Evolutionary conservation across 2,888 invertebrate genomes (phyloP).

Genomic region (Craniophora ligustri): DNA sequence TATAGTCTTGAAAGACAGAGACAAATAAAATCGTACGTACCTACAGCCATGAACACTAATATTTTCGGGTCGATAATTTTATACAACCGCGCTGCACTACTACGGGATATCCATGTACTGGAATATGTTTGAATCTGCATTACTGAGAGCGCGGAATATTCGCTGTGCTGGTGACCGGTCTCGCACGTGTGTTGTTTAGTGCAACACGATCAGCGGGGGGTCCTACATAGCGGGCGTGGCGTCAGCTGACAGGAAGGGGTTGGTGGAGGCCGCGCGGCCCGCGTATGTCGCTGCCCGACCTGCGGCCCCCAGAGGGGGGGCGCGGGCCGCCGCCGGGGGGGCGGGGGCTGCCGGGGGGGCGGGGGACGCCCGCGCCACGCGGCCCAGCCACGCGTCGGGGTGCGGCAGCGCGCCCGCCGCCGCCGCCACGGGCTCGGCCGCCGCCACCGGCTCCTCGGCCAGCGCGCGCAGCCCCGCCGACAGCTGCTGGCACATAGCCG

Average conservation of each 20-base stretch:
- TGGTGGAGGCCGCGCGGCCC: conserved; percentile 54
- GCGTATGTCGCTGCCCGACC: too few relatives aligned
- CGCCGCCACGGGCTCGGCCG: conserved; percentile 67
- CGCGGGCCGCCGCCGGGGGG: conserved; percentile 65
- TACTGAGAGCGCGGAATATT: conserved; percentile 4
- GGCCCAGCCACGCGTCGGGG: conserved; percentile 95
- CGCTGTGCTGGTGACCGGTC: conserved; percentile 8
- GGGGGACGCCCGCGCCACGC: conserved; percentile 89
- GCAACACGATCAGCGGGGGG: conserved; percentile 27
- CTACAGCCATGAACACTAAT: background rate
- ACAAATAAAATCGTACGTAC: conserved; percentile 15
- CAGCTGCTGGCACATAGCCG: conserved; percentile 94
- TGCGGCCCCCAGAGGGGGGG: too few relatives aligned
- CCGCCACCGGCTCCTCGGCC: conserved; percentile 83
- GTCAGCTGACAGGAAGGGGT: conserved; percentile 59
- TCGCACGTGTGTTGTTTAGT: conserved; percentile 11
- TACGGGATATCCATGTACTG: background rate
- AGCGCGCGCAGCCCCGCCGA: conserved; percentile 93
- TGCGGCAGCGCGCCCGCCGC: conserved; percentile 89
- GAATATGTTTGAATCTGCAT: background rate
- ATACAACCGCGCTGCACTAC: conserved; percentile 30
- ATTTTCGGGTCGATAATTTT: conserved; percentile 14
- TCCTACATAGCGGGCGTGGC: conserved; percentile 46
- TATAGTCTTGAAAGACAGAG: conserved; percentile 13
- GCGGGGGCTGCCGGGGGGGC: conserved; percentile 81